Evolutionary conservation across 92 coral and sea anemone genomes (phyloP).

Genomic region (Siderastrea radians): DNA sequence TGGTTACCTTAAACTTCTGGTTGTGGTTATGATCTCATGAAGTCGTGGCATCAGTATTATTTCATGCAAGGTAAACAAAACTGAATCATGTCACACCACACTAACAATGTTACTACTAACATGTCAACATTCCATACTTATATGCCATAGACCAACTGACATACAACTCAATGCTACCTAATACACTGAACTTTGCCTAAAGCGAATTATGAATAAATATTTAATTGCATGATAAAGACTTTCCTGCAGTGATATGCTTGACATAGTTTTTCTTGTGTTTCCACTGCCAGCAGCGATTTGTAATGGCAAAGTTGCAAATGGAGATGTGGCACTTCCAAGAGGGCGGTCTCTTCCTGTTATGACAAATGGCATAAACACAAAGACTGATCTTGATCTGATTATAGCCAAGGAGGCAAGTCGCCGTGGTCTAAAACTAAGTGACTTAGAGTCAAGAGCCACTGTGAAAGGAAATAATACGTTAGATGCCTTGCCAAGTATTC

Average conservation of each 20-base stretch:
- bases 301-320: slow-evolving; percentile 80
- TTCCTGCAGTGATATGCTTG: background rate
- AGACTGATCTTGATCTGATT: slow-evolving; percentile 92
- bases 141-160: no score
- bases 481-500: slow-evolving; percentile 65
- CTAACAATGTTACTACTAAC: no score
- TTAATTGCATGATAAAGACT: background rate
- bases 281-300: slow-evolving; percentile 61
- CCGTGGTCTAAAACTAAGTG: slow-evolving; percentile 84
- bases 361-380: slow-evolving; percentile 91
- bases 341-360: slow-evolving; percentile 79
- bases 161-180: no score
- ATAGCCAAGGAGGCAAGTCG: slow-evolving; percentile 88
- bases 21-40: no score
- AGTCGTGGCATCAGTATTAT: no score
- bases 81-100: no score
- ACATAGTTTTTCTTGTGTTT: background rate
- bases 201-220: no score
- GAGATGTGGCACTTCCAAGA: slow-evolving; percentile 66
- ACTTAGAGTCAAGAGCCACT: slow-evolving; percentile 81
- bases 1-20: no score
- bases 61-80: no score
- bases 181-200: no score
- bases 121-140: no score
- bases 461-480: slow-evolving; percentile 78